Evolutionary conservation across 2,888 invertebrate genomes (phyloP), one percentile per base, ranked within the genome.

Genomic region (Cerastis leucographa): DNA sequence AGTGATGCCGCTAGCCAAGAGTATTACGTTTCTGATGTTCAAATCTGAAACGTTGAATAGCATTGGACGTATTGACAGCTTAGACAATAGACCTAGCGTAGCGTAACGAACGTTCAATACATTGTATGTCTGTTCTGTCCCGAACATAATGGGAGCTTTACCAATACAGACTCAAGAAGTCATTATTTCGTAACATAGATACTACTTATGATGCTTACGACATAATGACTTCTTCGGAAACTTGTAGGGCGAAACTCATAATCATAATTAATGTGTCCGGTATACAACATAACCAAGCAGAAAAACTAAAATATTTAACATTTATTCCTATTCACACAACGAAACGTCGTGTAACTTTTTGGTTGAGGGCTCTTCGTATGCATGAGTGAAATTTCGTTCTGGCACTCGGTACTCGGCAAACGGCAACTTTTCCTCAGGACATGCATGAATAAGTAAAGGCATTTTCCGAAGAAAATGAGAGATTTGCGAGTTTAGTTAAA

Each of bases 361-460:
- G 64, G 84, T 77, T 54, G 80, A 81, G 83, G 71, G 78, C 79
- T 83, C 78, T 89, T 80, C 79, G 81, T 84, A 88, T 87, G 87
- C 87, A 86, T 87, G 86, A 89, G 87, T 80, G 86, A 83, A 78
- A 85, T 88, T 85, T 84, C 80, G 84, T 85, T 87, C 74, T 80
- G 71, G 76, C 80, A 85, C 87, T 88, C 82, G 49, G 71, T 44
- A 56, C 87, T 88, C 83, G 64, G 72, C 65, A 56, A 78, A 42
- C 54, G 83, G 83, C 86, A 88, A 90, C 88, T 87, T 90, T 88
- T 87, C 86, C 86, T 87, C 79, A 87, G 86, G 85, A 91, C 90
- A 90, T 90, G 91, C 91, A 91, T 94, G 92, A 93, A 94, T 94
- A 93, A 93, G 90, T 93, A 91, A 94, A 89, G 86, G 89, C 83